Base-by-base conservation (phyloP, 1,140 invertebrate species). In the Bombyx mandarina region DNA sequence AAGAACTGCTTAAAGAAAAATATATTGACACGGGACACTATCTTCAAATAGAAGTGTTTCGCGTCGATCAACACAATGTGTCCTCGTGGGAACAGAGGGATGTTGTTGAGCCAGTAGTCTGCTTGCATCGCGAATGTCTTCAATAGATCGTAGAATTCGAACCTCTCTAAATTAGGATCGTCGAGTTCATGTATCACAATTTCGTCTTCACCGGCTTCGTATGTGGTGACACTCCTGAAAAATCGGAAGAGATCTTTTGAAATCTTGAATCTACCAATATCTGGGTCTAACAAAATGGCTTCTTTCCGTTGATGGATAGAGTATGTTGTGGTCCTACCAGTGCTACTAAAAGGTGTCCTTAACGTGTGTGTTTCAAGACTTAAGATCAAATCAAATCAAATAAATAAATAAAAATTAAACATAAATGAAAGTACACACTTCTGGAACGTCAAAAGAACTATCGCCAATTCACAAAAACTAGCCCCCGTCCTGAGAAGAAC, bases 11-110 rank as follows among this genome's bases (percentile, higher is more conserved):
- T 77, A 9, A 86, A 70, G 52, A 58, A 76, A 61, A 82, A 73
- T 6, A 84, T 66, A 54, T 86, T 86, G 6, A 72, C 44, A 64
- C 75, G 84, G 0, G 81, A 60, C 3, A 86, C 58, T 45, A 84
- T 64, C 56, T 63, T 77, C 0, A 84, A 43, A 0, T 69, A 58
- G 42, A 67, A 71, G 47, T 71, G 60, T 10, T 77, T 68, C 46
- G 84, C 64, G 46, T 84, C 81, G 1, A 83, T 8, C 3, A 86
- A 60, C 6, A 83, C 59, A 6, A 77, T 73, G 22, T 86, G 83
- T 70, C 57, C 10, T 7, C 48, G 22, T 49, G 45, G 7, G 43
- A 55, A 35, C 7, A 48, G 35, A 47, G 46, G 8, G 22, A 62
- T 35, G 2, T 61, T 43, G 7, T 66, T 57, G 3, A 86, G 51